phyloP scores from a whole-genome alignment of 1,140 invertebrate species.

The Formica exsecta region DNA sequence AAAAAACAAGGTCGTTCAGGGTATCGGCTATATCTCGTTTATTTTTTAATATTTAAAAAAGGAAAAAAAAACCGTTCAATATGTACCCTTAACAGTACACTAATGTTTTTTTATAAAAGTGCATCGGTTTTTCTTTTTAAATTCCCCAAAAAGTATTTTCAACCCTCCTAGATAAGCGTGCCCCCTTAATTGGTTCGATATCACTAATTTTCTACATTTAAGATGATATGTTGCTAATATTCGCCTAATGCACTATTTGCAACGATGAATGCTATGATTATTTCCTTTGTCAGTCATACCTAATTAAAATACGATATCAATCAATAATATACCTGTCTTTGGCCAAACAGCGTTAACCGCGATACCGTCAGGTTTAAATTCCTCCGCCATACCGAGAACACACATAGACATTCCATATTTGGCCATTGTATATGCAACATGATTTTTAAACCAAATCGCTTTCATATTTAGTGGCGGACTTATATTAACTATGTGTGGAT shows the following conservation, averaged over 20 bases:
- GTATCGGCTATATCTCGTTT: too few relatives aligned
- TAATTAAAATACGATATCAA: background rate
- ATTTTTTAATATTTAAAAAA: too few relatives aligned
- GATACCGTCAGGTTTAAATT: conserved; percentile 94
- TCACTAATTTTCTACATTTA: background rate
- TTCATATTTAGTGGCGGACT: conserved; percentile 97
- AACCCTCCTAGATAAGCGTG: too few relatives aligned
- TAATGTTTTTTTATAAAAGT: too few relatives aligned
- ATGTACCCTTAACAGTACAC: too few relatives aligned
- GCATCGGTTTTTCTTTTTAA: too few relatives aligned
- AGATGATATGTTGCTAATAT: background rate
- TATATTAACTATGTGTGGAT: conserved; percentile 98
- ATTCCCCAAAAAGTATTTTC: too few relatives aligned
- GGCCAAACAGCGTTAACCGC: conserved; percentile 99
- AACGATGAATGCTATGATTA: background rate
- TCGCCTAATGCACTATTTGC: too few relatives aligned
- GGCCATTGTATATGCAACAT: conserved; percentile 99
- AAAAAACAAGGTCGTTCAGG: too few relatives aligned
- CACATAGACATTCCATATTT: conserved; percentile 99
- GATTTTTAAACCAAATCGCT: conserved; percentile 96
- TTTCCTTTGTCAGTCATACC: background rate
- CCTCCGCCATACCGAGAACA: conserved; percentile 97
- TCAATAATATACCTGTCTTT: conserved; percentile 90
- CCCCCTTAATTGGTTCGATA: background rate
- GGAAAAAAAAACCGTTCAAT: too few relatives aligned